Percentiles rank a stretch among this genome's conserved stretches.
These are phyloP conservation scores for Stercorarius parasiticus DNA, from an alignment of 2,113 vertebrate species.

Conservation along the genomic window DNA sequence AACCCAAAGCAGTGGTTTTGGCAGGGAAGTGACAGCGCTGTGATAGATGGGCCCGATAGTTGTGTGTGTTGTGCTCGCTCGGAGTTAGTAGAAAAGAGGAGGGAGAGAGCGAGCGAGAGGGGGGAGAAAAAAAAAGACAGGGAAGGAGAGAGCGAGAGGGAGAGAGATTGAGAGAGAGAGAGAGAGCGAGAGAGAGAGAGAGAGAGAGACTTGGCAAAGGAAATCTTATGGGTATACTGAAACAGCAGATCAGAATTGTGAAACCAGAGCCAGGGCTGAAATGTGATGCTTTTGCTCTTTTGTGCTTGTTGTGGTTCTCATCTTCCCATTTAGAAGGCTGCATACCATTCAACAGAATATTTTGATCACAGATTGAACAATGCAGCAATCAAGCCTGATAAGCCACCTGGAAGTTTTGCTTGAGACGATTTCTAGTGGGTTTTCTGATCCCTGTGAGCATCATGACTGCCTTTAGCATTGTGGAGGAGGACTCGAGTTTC, in stretches of 20 bases:
- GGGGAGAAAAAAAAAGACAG: slow-evolving; percentile 27
- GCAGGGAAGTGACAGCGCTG: slow-evolving; percentile 48
- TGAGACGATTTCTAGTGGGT: slow-evolving; percentile 77
- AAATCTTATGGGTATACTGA: slow-evolving; percentile 71
- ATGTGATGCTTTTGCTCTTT: slow-evolving; percentile 76
- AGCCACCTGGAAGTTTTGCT: slow-evolving; percentile 76
- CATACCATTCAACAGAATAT: slow-evolving; percentile 66
- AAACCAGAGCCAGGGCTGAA: slow-evolving; percentile 78
- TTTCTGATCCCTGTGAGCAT: slow-evolving; percentile 80
- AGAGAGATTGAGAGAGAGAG: slow-evolving; percentile 35
- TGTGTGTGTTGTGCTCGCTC: slow-evolving; percentile 68
- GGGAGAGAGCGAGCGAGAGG: slow-evolving; percentile 51
- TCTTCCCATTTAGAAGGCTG: slow-evolving; percentile 63
- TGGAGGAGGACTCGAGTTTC: slow-evolving; percentile 83
- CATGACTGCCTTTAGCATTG: slow-evolving; percentile 79
- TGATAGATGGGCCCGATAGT: slow-evolving; percentile 70
- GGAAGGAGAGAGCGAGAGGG: slow-evolving; percentile 54
- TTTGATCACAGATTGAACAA: slow-evolving; percentile 71
- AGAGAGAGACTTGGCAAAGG: slow-evolving; percentile 71
- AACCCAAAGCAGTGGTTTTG: slow-evolving; percentile 63
- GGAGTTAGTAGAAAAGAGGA: slow-evolving; percentile 64
- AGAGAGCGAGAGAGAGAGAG: slow-evolving; percentile 3
- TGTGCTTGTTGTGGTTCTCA: slow-evolving; percentile 69
- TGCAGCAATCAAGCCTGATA: slow-evolving; percentile 73
- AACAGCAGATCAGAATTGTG: slow-evolving; percentile 76